A percentile compares a stretch with the other conserved stretches of the same genome.
phyloP scores from a whole-genome alignment of 2,113 vertebrate species.

The Callithrix jacchus region DNA sequence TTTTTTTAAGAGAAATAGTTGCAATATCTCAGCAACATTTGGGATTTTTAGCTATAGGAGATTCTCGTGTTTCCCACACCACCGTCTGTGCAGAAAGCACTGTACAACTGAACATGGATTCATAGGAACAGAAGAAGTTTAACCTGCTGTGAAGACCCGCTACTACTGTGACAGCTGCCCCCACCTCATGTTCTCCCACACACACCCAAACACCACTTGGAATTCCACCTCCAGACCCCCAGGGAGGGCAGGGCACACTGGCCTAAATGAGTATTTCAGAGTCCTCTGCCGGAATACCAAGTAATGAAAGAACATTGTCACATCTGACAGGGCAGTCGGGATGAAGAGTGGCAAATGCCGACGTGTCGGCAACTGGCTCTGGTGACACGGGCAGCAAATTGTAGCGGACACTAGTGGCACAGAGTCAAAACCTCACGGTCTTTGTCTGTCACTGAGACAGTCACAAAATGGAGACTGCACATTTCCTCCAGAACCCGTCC shows the following conservation, averaged over 20 bases:
- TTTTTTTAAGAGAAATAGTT: not conserved
- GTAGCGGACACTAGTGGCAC: slow-evolving; percentile 63
- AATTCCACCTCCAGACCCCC: not conserved
- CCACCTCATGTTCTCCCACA: not conserved
- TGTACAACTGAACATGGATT: slow-evolving; percentile 46
- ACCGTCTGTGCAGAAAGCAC: slow-evolving; percentile 46
- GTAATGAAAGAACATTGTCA: slow-evolving; percentile 63
- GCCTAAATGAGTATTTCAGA: not conserved
- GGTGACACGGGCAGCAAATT: slow-evolving; percentile 71
- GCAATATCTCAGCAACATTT: slow-evolving; percentile 34
- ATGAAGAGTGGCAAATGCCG: not conserved
- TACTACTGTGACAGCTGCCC: slow-evolving; percentile 47
- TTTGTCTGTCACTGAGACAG: slow-evolving; percentile 56
- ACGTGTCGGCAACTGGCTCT: not conserved
- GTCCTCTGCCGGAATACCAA: slow-evolving; percentile 74
- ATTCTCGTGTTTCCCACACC: slow-evolving; percentile 36
- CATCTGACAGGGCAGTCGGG: slow-evolving; percentile 53
- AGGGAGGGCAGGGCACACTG: fast-evolving
- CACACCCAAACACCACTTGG: not conserved
- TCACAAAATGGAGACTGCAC: slow-evolving; percentile 62
- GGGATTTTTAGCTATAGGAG: slow-evolving; percentile 53
- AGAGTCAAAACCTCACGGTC: slow-evolving; percentile 69
- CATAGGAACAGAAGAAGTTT: not conserved
- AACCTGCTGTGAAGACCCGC: not conserved
- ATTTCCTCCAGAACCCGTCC: slow-evolving; percentile 59